A percentile compares a stretch with the other conserved stretches of the same genome.
Conservation (phyloP, 2,888 invertebrate genomes). For the Drosophila subquinaria region DNA sequence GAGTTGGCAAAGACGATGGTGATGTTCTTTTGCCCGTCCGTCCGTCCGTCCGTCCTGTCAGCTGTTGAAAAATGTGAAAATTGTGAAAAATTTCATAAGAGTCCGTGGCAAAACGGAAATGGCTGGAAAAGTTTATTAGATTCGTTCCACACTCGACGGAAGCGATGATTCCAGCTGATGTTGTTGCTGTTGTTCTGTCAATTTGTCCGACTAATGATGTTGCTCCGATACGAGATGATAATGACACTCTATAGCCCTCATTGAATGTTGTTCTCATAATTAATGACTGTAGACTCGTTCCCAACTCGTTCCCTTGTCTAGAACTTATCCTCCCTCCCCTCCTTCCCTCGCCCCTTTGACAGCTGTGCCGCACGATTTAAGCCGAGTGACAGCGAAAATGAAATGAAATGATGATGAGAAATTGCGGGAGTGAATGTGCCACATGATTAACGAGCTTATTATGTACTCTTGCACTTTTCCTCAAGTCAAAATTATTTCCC, state of each 20-base stretch:
- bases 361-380: conserved; percentile 38
- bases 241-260: conserved; percentile 34
- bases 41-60: conserved; percentile 19
- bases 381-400: conserved; percentile 30
- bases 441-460: conserved; percentile 75
- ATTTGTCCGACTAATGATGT: conserved; percentile 73
- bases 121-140: conserved; percentile 58
- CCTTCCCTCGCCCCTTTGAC: conserved; percentile 9
- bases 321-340: neutral
- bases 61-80: conserved; percentile 51
- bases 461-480: conserved; percentile 54
- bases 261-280: conserved; percentile 44
- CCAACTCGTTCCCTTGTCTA: conserved; percentile 15
- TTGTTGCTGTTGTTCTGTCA: conserved; percentile 36
- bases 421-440: conserved; percentile 31
- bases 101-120: conserved; percentile 49
- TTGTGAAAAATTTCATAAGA: conserved; percentile 58
- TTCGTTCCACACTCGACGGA: conserved; percentile 49
- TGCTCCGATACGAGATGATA: conserved; percentile 30
- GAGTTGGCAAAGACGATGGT: conserved; percentile 15
- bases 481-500: conserved; percentile 16
- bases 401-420: conserved; percentile 29
- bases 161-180: conserved; percentile 22
- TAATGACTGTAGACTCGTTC: conserved; percentile 34
- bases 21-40: conserved; percentile 12